These are phyloP conservation scores for Rhagologus leucostigma DNA, from an alignment of 2,113 vertebrate genomes.

Conservation along the genomic window DNA sequence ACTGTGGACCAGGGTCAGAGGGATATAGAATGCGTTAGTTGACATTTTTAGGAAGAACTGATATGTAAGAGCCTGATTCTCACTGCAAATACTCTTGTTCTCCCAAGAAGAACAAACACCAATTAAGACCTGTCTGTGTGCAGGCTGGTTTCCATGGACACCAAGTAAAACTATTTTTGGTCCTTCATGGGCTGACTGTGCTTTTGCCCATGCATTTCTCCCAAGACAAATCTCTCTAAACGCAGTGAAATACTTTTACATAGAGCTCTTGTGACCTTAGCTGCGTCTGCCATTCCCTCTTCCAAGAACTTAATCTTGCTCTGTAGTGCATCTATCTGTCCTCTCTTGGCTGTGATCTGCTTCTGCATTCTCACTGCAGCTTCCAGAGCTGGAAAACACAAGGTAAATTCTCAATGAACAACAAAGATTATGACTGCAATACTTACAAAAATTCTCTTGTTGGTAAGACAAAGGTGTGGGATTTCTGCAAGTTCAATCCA, in stretches of 20 bases:
- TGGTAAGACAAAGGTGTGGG: background rate
- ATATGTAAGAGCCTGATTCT: background rate
- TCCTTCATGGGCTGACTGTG: background rate
- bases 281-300: constrained; percentile 73
- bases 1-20: rapidly evolving
- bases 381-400: constrained; percentile 73
- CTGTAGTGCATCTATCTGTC: constrained; percentile 80
- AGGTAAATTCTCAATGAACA: background rate
- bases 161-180: background rate
- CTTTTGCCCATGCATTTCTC: background rate
- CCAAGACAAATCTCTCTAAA: background rate
- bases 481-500: background rate
- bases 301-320: constrained; percentile 82
- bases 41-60: background rate
- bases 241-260: background rate
- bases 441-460: background rate
- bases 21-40: background rate
- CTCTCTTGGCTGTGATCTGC: constrained; percentile 82
- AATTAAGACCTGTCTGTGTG: background rate
- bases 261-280: constrained; percentile 64
- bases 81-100: background rate
- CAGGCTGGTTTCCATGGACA: background rate
- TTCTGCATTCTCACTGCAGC: constrained; percentile 83
- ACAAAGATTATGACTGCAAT: background rate
- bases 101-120: background rate